phyloP scores from a whole-genome alignment of 2,113 vertebrate species.

The Rallus limicola region DNA sequence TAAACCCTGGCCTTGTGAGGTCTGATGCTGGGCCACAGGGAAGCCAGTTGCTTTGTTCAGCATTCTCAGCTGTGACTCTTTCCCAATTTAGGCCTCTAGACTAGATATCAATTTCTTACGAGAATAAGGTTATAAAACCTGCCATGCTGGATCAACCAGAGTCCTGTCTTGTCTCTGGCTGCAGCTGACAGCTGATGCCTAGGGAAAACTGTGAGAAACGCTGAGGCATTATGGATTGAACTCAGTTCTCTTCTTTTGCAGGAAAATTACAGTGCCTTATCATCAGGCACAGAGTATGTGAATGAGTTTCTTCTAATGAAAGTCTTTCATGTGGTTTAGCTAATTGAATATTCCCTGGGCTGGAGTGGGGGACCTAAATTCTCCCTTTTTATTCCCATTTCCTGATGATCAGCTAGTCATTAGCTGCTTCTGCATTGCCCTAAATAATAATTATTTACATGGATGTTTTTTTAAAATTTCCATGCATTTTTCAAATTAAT shows the following conservation, averaged over 20 bases:
- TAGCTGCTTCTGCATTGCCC: neutral
- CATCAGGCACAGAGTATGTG: neutral
- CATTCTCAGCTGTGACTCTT: constrained; percentile 40
- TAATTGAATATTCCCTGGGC: neutral
- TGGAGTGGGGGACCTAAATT: neutral
- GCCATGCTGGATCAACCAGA: neutral
- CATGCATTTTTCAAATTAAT: neutral
- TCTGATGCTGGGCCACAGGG: fast-evolving
- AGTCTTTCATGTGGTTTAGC: neutral
- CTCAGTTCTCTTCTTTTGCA: neutral
- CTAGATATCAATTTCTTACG: neutral
- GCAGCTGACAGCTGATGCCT: neutral
- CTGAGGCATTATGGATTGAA: neutral
- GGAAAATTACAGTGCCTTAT: neutral
- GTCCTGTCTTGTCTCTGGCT: neutral
- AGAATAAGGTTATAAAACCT: neutral
- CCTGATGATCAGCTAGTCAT: neutral
- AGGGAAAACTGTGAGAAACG: neutral
- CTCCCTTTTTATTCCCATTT: neutral
- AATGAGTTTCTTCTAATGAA: neutral
- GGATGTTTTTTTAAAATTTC: neutral
- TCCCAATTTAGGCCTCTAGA: constrained; percentile 38
- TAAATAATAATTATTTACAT: neutral
- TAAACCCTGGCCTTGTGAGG: neutral
- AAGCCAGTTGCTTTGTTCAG: neutral